Conservation (phyloP, 2,113 vertebrate genomes). For the Mohoua ochrocephala region DNA sequence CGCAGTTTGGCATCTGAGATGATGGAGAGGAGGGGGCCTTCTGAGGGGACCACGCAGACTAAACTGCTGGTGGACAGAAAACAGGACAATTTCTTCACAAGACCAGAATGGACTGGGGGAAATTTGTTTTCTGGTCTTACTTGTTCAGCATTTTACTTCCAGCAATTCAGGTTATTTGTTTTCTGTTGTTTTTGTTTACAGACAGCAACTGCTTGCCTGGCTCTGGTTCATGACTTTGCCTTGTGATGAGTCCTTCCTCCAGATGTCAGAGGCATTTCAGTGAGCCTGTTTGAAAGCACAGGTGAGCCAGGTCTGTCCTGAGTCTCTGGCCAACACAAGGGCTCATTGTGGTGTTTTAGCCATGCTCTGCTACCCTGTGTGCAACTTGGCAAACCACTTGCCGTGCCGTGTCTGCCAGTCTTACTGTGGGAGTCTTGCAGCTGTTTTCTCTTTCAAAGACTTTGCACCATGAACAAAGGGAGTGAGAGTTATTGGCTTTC, state of each 20-base stretch:
- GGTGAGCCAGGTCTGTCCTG: not conserved
- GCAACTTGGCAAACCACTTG: not conserved
- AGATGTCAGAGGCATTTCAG: not conserved
- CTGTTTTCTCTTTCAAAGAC: not conserved
- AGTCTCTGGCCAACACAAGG: not conserved
- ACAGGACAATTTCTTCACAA: not conserved
- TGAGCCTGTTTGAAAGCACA: not conserved
- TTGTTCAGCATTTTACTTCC: not conserved
- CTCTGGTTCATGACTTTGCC: not conserved
- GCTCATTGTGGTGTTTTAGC: not conserved
- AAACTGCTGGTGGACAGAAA: not conserved
- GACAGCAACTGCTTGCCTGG: not conserved
- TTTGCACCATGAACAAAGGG: not conserved
- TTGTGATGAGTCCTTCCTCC: not conserved
- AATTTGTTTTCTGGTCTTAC: not conserved
- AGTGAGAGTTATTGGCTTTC: not conserved
- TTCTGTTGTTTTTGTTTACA: not conserved
- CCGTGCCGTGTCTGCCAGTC: rapidly evolving
- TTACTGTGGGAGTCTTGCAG: not conserved
- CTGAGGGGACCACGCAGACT: rapidly evolving
- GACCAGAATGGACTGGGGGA: not conserved
- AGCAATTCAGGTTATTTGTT: not conserved
- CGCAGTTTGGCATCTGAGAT: not conserved
- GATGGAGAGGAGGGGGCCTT: not conserved
- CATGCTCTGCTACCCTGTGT: not conserved